Base-by-base conservation (phyloP, 2,797 vertebrate genomes). In the Bradypodion ventrale region DNA sequence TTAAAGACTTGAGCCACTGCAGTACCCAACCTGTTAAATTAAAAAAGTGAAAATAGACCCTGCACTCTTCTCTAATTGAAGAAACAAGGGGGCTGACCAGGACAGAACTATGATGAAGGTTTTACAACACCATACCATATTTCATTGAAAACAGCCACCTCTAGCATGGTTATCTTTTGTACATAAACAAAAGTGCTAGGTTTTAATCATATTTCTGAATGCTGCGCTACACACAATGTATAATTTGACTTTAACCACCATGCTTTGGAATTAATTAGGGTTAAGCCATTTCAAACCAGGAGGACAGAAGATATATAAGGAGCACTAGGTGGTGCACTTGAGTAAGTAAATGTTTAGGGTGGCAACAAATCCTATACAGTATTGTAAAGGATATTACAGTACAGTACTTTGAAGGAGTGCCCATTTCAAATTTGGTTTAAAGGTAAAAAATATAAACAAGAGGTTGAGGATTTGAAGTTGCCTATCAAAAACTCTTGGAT, bases 301-400 rank as follows among this genome's bases (percentile, higher is more conserved):
- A 79, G 63, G 75, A 49, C 40, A 83, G 81, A 78, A 89, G 66
- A 4, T 65, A 7, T 32, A 65, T 27, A n/a, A n/a, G 65, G 8
- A 65, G 63, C 62, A 88, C 84, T 2, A 1, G 40, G 86, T 46
- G 76, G 32, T 46, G 63, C 83, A 66, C 75, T 90, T 9, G 60
- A 70, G 66, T 65, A 89, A 76, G 68, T 66, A 70, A 37, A 0
- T 69, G n/a, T 25, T 74, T 40, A 83, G 46, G 62, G 25, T 15
- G 46, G 40, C 69, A 25, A 70, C 21, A 16, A 15, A 23, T 15
- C 56, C 13, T 65, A 65, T 13, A n/a, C n/a, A n/a, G n/a, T n/a
- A 65, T 63, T 63, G 27, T 7, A 25, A 29, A 63, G 60, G 60
- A 29, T n/a, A n/a, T n/a, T n/a, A n/a, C n/a, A n/a, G n/a, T n/a